Conservation (phyloP, 2,113 vertebrate species). For the Speoplatyrhinus poulsoni region DNA sequence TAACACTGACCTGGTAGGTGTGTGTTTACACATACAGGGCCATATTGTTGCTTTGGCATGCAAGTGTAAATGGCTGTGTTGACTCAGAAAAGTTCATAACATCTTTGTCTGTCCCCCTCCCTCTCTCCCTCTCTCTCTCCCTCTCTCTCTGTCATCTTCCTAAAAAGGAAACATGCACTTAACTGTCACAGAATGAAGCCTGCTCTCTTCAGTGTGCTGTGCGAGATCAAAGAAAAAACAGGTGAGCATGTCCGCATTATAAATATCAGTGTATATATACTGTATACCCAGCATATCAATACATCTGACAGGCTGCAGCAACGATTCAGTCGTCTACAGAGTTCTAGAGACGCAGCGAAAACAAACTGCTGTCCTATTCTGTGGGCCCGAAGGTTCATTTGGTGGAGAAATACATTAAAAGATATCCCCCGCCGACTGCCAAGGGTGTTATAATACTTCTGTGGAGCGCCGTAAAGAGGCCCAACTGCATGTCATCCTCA, state of each 20-base stretch:
- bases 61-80: not conserved
- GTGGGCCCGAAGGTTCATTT: not conserved
- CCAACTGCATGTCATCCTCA: not conserved
- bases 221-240: constrained; percentile 72
- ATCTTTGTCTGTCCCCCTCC: constrained; percentile 4
- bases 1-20: not conserved
- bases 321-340: no score
- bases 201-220: constrained; percentile 80
- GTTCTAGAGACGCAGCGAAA: no score
- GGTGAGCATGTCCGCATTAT: constrained; percentile 20
- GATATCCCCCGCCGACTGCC: constrained; percentile 18
- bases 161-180: constrained; percentile 77
- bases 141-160: constrained; percentile 6
- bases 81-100: not conserved
- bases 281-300: no score
- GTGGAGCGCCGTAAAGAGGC: constrained; percentile 21
- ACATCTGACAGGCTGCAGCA: no score
- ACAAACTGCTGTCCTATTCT: no score
- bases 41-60: not conserved
- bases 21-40: not conserved
- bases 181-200: constrained; percentile 83
- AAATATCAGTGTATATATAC: no score
- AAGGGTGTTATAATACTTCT: constrained; percentile 30
- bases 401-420: constrained; percentile 20
- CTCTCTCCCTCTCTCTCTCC: constrained; percentile 9